Evolutionary conservation across 2,888 invertebrate genomes (phyloP).

Genomic region (Cecidostiba fungosa): DNA sequence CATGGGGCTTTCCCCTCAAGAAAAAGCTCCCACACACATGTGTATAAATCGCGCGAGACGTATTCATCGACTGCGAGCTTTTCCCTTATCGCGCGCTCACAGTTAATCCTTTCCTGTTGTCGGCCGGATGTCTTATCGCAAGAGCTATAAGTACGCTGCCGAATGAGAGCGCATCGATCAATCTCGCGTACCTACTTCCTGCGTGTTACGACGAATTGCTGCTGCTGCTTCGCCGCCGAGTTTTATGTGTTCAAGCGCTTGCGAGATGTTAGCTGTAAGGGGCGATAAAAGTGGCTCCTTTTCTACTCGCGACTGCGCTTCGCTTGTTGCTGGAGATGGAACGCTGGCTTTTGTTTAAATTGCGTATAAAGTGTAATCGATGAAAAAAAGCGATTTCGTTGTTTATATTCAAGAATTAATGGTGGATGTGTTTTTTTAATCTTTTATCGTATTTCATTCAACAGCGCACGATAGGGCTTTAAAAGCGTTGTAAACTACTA

Average conservation of each 20-base stretch:
- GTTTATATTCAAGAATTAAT: not conserved
- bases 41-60: not conserved
- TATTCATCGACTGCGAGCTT: not conserved
- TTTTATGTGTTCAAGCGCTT: not conserved
- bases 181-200: not conserved
- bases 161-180: constrained; percentile 27
- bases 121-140: constrained; percentile 40
- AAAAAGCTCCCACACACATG: not conserved
- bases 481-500: not conserved
- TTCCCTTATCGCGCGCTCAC: constrained; percentile 2
- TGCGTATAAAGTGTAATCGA: too few relatives aligned
- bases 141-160: not conserved
- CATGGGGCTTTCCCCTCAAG: not conserved
- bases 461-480: not conserved
- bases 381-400: not conserved
- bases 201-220: not conserved
- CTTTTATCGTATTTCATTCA: not conserved
- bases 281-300: not conserved
- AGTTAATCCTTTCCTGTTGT: constrained; percentile 44
- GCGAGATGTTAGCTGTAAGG: not conserved
- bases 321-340: not conserved
- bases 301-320: not conserved
- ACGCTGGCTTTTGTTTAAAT: not conserved
- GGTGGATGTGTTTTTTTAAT: too few relatives aligned
- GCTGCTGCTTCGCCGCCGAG: not conserved